Base-by-base conservation (phyloP, 2,113 vertebrate genomes). In the Cnemophilus loriae region DNA sequence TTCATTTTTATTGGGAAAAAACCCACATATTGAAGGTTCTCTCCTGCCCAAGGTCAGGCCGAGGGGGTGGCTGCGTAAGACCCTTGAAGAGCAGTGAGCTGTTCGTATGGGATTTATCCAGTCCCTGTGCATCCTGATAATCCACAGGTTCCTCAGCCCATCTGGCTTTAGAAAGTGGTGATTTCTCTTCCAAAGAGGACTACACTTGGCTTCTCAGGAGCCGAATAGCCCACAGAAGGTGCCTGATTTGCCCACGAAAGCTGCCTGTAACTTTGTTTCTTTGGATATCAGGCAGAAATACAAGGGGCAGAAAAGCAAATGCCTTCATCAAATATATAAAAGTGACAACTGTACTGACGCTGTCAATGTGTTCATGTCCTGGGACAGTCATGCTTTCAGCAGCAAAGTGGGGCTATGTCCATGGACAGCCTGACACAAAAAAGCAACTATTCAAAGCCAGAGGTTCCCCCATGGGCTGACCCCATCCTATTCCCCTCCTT, bases 361-460 rank as follows among this genome's bases (percentile, higher is more conserved):
- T n/a, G 41, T 35, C 2, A 1, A 17, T 1, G 1, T 2, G 15
- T 53, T 67, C 3, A 0, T 16, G 27, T 77, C 32, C 74, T 4
- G 3, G 41, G n/a, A 33, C 30, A 0, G 1, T 80, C 21, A 5
- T 0, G 2, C 39, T 3, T 64, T 52, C 26, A 8, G 35, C 30
- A 60, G 65, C 3, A 14, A 64, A 28, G 44, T 0, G 0, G 28
- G 22, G 22, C 61, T 65, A 1, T 22, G 18, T 56, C 59, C 65
- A 5, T 3, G 26, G 64, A 56, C 19, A 68, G 47, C 46, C 53
- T 69, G 67, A 57, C 67, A n/a, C 28, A 55, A 10, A 68, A 41
- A 23, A 53, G 16, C 50, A 63, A 19, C 52, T 20, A 0, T n/a
- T 61, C 49, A 35, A 64, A 63, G 37, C 39, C 3, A 1, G 12